Evolutionary conservation across 2,888 invertebrate species (phyloP), one percentile per base, ranked within the genome.

Genomic region (Drosophila limbata): DNA sequence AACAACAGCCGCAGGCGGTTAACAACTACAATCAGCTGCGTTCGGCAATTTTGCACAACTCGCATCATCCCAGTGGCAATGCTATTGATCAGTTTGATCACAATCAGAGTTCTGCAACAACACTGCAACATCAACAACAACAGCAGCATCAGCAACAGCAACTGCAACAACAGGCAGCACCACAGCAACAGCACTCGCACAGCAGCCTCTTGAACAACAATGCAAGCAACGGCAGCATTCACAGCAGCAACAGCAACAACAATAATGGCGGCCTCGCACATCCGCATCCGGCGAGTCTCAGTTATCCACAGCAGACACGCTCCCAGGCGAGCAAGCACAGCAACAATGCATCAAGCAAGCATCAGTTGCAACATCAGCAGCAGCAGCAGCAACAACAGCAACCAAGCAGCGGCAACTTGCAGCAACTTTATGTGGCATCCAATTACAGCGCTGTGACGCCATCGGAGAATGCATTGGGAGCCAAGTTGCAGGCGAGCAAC

Each of bases 61-160:
- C 92, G 6, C 92, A 92, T 80, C 91, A 92, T 84, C 92, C 92
- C 68, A 91, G 92, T 40, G 92, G 91, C 47, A 89, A 84, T 56
- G 72, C 85, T 48, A 70, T 78, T 17, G 77, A 84, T 60, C 86
- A 84, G 48, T 66, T 53, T 33, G 76, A 63, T 60, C 75, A 37
- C 45, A 73, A 63, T 53, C 85, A 72, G 52, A 55, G 13, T 51
- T 52, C 66, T 56, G 17, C 73, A 64, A 31, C 63, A 74, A 62
- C 68, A 64, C 57, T 60, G 50, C 72, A 77, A 10, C 74, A 70
- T 21, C 64, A 69, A 33, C 74, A 64, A 47, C 66, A 69, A 6
- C 59, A 65, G n/a, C 68, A 76, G 33, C 79, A 76, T 50, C 69
- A 67, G 39, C 68, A 67, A 51, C 35, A 42, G 48, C 42, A 35